These are phyloP conservation scores for Philypnodon macrostomus DNA, from an alignment of 2,797 vertebrate species.

Conservation along the genomic window DNA sequence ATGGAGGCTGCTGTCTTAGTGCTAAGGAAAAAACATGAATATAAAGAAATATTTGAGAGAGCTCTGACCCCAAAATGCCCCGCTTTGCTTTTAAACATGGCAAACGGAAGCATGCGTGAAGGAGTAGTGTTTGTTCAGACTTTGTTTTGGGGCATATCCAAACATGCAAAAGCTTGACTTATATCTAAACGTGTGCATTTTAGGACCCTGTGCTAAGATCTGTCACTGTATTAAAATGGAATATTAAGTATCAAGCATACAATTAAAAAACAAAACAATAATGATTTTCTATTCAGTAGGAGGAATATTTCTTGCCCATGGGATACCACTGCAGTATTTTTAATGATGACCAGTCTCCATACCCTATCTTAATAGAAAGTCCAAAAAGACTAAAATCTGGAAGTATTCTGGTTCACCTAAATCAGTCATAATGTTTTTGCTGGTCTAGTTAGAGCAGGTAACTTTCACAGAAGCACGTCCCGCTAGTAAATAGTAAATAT, in stretches of 20 bases:
- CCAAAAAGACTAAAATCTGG: no score
- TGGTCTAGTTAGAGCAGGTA: no score
- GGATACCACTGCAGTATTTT: no score
- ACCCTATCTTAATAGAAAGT: no score
- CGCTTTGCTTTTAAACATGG: constrained; percentile 8
- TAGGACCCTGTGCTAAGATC: not conserved
- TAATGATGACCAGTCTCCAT: no score
- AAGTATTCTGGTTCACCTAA: no score
- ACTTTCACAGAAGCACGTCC: no score
- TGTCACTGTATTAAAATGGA: not conserved
- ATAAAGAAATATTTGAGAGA: constrained; percentile 56
- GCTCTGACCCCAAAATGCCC: constrained; percentile 34
- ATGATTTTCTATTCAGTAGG: no score
- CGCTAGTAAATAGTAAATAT: no score
- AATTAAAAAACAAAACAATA: not conserved
- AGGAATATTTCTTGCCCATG: no score
- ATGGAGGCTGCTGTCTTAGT: constrained; percentile 61
- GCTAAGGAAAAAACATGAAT: constrained; percentile 57
- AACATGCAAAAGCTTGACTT: constrained; percentile 23
- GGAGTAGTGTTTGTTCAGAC: constrained; percentile 41
- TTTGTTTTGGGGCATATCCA: constrained; percentile 60
- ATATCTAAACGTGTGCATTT: constrained; percentile 16
- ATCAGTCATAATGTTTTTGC: no score
- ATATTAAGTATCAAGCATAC: not conserved
- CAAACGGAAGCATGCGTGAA: constrained; percentile 45